Conservation (phyloP, 1,140 invertebrate genomes). For the Dinoponera quadriceps region DNA sequence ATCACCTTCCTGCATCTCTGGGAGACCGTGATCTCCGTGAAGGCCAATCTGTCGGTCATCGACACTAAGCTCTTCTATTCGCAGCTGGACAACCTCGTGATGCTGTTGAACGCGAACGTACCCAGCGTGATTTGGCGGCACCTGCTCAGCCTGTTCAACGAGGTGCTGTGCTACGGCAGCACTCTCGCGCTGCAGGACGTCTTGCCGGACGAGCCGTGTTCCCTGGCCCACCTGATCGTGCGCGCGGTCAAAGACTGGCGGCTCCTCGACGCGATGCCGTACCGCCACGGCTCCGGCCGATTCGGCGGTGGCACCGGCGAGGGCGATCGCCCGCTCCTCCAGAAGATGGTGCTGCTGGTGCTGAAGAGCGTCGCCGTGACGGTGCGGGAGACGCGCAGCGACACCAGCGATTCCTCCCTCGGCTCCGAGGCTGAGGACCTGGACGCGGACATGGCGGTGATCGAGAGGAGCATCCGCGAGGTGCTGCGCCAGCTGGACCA, state of each 20-base stretch:
- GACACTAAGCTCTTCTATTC: conserved; percentile 96
- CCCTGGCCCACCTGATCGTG: conserved; percentile 92
- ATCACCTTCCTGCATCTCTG: conserved; percentile 94
- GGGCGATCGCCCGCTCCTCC: conserved; percentile 89
- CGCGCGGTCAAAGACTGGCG: conserved; percentile 94
- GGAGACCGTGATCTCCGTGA: conserved; percentile 96
- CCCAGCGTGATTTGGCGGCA: conserved; percentile 94
- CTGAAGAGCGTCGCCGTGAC: conserved; percentile 95
- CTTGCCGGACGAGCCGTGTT: conserved; percentile 94
- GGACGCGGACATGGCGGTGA: conserved; percentile 95
- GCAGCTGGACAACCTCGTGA: conserved; percentile 92
- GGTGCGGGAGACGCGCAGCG: conserved; percentile 94
- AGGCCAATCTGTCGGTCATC: conserved; percentile 94
- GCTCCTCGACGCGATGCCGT: conserved; percentile 90
- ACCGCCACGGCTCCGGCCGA: conserved; percentile 85
- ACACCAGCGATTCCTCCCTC: conserved; percentile 93
- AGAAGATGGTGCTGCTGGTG: conserved; percentile 94
- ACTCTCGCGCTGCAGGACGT: conserved; percentile 94
- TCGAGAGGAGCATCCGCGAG: conserved; percentile 93
- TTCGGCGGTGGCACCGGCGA: conserved; percentile 86
- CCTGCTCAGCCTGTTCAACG: conserved; percentile 93
- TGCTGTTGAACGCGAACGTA: conserved; percentile 90
- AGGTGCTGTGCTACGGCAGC: conserved; percentile 95
- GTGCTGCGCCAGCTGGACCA: conserved; percentile 92
- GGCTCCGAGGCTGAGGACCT: conserved; percentile 93